Conservation (phyloP, 2,888 invertebrate genomes). For the Meiosimyza decipiens region DNA sequence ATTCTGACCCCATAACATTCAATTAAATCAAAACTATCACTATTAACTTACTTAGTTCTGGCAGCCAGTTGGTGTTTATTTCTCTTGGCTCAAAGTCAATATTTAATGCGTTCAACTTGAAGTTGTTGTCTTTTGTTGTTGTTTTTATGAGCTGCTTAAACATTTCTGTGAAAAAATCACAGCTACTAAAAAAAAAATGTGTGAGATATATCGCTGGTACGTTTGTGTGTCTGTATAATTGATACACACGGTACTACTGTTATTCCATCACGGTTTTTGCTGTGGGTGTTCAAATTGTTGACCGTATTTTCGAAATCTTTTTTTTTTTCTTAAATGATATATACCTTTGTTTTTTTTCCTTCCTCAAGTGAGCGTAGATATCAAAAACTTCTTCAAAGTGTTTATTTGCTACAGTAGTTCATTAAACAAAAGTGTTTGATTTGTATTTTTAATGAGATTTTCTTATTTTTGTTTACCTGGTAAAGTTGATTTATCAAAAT, state of each 20-base stretch:
- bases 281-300: slow-evolving; percentile 27
- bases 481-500: not conserved
- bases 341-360: not conserved
- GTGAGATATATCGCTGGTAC: not conserved
- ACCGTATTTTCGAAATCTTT: slow-evolving; percentile 5
- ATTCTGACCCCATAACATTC: too few species aligned
- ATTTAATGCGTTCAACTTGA: too few species aligned
- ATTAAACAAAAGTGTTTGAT: slow-evolving; percentile 14
- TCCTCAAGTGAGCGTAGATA: not conserved
- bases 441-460: slow-evolving; percentile 27
- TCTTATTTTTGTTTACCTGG: not conserved
- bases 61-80: too few species aligned
- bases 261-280: not conserved
- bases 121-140: too few species aligned
- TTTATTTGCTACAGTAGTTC: slow-evolving; percentile 8
- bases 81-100: too few species aligned
- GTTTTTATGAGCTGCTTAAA: not conserved
- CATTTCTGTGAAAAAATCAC: not conserved
- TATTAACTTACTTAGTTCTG: too few species aligned
- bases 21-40: too few species aligned
- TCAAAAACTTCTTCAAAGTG: not conserved
- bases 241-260: not conserved
- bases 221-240: not conserved
- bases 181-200: not conserved
- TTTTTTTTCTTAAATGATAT: not conserved